These are phyloP conservation scores for Lichenostomus cassidix DNA, from an alignment of 2,113 vertebrate genomes.

Conservation along the genomic window DNA sequence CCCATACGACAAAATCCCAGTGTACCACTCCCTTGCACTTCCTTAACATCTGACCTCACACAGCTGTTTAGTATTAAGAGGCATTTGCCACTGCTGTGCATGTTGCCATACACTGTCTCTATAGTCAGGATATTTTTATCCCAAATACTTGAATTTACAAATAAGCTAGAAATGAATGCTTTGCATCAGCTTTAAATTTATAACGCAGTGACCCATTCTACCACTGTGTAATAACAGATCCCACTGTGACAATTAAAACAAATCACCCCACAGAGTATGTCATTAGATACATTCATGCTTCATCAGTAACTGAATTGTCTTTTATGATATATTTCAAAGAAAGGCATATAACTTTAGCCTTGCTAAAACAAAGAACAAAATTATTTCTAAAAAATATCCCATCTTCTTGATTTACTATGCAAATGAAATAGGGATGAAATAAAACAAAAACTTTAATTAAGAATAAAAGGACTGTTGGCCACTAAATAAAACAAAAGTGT, in stretches of 20 bases:
- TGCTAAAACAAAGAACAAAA: constrained; percentile 7
- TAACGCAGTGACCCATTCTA: constrained; percentile 88
- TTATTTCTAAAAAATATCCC: constrained; percentile 32
- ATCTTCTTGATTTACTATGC: background rate
- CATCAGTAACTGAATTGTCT: constrained; percentile 88
- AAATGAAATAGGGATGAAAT: constrained; percentile 17
- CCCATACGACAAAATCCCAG: background rate
- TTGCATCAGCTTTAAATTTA: constrained; percentile 88
- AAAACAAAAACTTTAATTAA: constrained; percentile 20
- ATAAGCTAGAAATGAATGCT: constrained; percentile 84
- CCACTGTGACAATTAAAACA: constrained; percentile 93
- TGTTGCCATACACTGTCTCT: constrained; percentile 44
- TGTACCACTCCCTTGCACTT: background rate
- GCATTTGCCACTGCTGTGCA: background rate
- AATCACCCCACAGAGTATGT: constrained; percentile 86
- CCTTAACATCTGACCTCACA: background rate
- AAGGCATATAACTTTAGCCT: constrained; percentile 48
- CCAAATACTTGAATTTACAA: constrained; percentile 83
- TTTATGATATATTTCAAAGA: constrained; percentile 82
- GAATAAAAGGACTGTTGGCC: constrained; percentile 22
- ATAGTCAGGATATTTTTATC: constrained; percentile 73
- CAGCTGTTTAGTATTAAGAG: constrained; percentile 1
- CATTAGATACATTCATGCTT: constrained; percentile 87
- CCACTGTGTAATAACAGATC: constrained; percentile 83
- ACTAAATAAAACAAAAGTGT: constrained; percentile 24